Evolutionary conservation across 2,888 invertebrate genomes (phyloP).

Genomic region (Pegoplata infirma): DNA sequence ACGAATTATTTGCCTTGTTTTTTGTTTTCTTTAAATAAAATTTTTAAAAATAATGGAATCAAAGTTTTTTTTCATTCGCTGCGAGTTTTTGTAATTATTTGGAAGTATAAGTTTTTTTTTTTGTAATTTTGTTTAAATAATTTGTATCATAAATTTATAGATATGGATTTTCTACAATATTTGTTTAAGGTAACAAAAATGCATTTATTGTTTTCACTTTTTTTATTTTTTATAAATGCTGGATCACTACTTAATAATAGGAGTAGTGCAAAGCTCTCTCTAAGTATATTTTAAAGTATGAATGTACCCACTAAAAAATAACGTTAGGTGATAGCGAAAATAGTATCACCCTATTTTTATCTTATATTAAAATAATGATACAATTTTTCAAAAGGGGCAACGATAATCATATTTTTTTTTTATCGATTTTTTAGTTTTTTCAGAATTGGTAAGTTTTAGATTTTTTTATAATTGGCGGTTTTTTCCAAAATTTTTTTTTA

Average conservation of each 20-base stretch:
- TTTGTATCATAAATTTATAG: conserved; percentile 48
- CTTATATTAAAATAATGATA: too few relatives aligned
- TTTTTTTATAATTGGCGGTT: too few relatives aligned
- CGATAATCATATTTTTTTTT: too few relatives aligned
- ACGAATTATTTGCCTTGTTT: not conserved
- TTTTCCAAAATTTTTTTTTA: too few relatives aligned
- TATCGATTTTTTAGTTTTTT: too few relatives aligned
- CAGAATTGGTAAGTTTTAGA: too few relatives aligned
- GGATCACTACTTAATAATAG: conserved; percentile 36
- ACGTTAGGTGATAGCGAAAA: too few relatives aligned
- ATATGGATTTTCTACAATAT: conserved; percentile 52
- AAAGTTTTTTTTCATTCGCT: conserved; percentile 28
- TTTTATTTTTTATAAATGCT: conserved; percentile 35
- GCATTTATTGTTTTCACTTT: not conserved
- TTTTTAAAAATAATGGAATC: not conserved
- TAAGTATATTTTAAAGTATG: conserved; percentile 10
- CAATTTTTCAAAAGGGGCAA: too few relatives aligned
- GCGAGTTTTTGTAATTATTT: conserved; percentile 38
- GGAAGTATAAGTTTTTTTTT: conserved; percentile 38
- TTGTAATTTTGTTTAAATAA: conserved; percentile 16
- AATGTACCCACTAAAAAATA: too few relatives aligned
- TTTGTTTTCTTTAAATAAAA: conserved; percentile 10
- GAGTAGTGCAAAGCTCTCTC: conserved; percentile 40
- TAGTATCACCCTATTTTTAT: too few relatives aligned
- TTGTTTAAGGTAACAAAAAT: conserved; percentile 16